Base-by-base conservation (phyloP, 2,113 vertebrate genomes). In the Gymnogyps californianus region DNA sequence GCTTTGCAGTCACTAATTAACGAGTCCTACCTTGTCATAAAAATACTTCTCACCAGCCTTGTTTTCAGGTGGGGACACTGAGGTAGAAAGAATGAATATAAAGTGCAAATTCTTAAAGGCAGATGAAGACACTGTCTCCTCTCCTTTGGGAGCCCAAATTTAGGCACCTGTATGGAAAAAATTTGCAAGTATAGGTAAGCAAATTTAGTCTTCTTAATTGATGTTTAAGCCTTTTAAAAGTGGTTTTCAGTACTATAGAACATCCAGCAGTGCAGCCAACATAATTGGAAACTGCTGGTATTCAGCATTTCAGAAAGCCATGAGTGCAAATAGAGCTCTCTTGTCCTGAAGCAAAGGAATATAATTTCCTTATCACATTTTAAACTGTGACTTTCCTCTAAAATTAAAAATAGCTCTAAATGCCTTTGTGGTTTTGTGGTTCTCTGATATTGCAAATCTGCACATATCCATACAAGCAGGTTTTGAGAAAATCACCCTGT, bases 341-440 rank as follows among this genome's bases (percentile, higher is more conserved):
- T 83, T 93, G 80, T 90, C 90, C 90, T 84, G 84, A 87, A 89
- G 91, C 83, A 91, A 90, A 95, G 66, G 57, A 84, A 95, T n/a
- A 76, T 24, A 40, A 91, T 94, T 97, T 93, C 89, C 87, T 91
- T 96, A 93, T 97, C 89, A 51, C 36, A 62, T 51, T 79, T 91
- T 49, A 92, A 93, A 96, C 81, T 95, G 89, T 88, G 79, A 86
- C 80, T 94, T 93, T 83, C 83, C 84, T 95, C 83, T 83, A 85
- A 87, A 93, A 93, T 82, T 82, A 96, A 91, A 96, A 94, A 79
- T 76, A 93, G 66, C 46, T 54, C 66, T 77, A 70, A 96, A 93
- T 97, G 91, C 94, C 66, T 85, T 91, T 96, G 91, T 96, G 86
- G 94, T 79, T 95, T 93, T 83, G 87, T 91, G 81, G 84, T 96